Percentiles rank a stretch among this genome's conserved stretches.
These are phyloP conservation scores for Heliconius nattereri DNA, from an alignment of 1,140 invertebrate species.

Conservation along the genomic window DNA sequence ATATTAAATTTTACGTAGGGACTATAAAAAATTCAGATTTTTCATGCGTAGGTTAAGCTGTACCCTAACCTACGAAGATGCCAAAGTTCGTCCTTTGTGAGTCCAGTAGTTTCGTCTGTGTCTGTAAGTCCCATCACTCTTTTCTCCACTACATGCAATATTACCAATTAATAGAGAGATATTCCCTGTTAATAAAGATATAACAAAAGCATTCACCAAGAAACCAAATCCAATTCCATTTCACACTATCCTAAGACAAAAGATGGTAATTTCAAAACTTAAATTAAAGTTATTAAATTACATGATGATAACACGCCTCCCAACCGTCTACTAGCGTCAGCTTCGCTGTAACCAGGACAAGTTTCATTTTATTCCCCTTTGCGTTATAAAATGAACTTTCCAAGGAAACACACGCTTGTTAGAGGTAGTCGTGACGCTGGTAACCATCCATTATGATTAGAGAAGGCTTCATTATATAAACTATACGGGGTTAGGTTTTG, in stretches of 20 bases:
- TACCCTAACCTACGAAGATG: too few species aligned
- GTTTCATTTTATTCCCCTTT: conserved; percentile 23
- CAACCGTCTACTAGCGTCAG: conserved; percentile 15
- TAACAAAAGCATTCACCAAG: not conserved
- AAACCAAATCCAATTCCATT: not conserved
- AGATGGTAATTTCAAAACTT: conserved; percentile 3
- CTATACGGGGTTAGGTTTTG: too few species aligned
- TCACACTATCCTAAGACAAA: not conserved
- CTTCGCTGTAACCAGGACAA: conserved; percentile 5
- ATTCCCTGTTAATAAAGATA: too few species aligned
- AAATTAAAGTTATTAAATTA: conserved; percentile 13
- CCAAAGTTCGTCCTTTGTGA: too few species aligned
- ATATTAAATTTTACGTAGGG: too few species aligned
- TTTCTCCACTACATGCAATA: too few species aligned
- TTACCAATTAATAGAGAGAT: too few species aligned
- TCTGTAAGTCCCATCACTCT: too few species aligned
- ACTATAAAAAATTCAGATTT: too few species aligned
- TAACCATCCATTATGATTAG: not conserved
- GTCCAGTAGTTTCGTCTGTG: too few species aligned
- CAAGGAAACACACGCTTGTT: conserved; percentile 26
- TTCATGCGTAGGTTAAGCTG: too few species aligned
- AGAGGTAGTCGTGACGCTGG: not conserved
- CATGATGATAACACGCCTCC: conserved; percentile 10
- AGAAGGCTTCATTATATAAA: not conserved
- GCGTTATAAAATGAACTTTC: conserved; percentile 21